Conservation (phyloP, 2,113 vertebrate genomes). For the Ceyx melanurus region DNA sequence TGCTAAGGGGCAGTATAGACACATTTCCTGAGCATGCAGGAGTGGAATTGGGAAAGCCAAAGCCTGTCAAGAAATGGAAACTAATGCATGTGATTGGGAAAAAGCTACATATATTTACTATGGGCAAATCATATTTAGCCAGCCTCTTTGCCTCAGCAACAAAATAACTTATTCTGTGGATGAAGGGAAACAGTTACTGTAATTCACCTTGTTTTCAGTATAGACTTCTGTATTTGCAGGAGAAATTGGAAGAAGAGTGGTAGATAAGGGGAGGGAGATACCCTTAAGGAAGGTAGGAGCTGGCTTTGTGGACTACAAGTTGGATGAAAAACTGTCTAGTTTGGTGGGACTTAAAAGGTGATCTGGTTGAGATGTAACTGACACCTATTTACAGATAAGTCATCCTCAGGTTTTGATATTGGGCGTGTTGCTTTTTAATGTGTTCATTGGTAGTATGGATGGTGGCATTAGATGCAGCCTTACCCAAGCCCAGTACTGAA, state of each 20-base stretch:
- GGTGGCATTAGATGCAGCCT: not conserved
- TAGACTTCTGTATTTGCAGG: not conserved
- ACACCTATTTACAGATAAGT: not conserved
- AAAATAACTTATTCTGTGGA: not conserved
- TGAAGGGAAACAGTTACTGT: not conserved
- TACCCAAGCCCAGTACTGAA: not conserved
- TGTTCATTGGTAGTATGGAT: not conserved
- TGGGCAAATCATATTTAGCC: not conserved
- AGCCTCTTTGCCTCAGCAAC: not conserved
- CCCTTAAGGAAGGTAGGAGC: not conserved
- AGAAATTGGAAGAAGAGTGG: not conserved
- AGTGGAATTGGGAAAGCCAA: not conserved
- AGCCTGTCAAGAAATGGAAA: not conserved
- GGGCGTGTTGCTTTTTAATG: not conserved
- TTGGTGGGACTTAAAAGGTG: not conserved
- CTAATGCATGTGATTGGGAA: not conserved
- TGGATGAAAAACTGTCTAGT: not conserved
- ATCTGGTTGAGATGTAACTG: not conserved
- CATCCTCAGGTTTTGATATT: not conserved
- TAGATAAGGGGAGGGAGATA: not conserved
- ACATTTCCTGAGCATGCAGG: not conserved
- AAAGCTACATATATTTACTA: not conserved
- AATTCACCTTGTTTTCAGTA: not conserved
- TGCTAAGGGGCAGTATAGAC: not conserved
- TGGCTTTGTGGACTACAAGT: not conserved